Evolutionary conservation across 92 coral and sea anemone species (phyloP).

Genomic region (Umimayanthus kanabou): DNA sequence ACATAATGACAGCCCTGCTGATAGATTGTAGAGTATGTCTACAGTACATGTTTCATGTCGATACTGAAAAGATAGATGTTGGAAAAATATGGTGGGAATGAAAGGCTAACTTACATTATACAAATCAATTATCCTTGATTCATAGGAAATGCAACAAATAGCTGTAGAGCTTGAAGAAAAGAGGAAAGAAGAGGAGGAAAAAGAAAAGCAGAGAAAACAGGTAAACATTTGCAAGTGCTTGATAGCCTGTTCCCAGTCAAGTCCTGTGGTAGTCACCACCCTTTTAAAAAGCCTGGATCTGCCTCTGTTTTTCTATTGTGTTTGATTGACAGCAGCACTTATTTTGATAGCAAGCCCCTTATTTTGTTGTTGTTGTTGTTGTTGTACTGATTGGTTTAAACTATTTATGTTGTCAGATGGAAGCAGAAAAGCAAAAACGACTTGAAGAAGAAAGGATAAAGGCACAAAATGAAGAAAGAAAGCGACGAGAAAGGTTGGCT

Average conservation of each 20-base stretch:
- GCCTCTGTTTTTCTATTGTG: no score
- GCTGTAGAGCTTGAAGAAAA: slow-evolving; percentile 92
- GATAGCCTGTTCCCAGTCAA: not conserved
- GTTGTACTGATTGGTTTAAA: not conserved
- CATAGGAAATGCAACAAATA: slow-evolving; percentile 94
- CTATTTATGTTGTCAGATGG: slow-evolving; percentile 59
- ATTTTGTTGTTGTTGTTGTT: not conserved
- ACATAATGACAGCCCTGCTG: not conserved
- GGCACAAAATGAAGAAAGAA: slow-evolving; percentile 89
- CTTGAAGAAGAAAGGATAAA: slow-evolving; percentile 88
- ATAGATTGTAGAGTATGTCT: not conserved
- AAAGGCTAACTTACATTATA: not conserved
- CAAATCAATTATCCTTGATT: not conserved
- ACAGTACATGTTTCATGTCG: not conserved
- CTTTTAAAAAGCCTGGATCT: no score
- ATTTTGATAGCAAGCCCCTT: not conserved
- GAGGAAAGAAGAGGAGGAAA: slow-evolving; percentile 95
- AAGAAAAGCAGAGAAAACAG: slow-evolving; percentile 93
- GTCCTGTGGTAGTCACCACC: not conserved
- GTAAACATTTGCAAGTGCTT: slow-evolving; percentile 29
- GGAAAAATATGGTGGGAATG: not conserved
- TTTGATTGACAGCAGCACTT: no score
- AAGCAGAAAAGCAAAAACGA: slow-evolving; percentile 89
- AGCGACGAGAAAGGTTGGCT: slow-evolving; percentile 89
- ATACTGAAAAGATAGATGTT: not conserved